Percentiles rank a stretch among this genome's conserved stretches.
phyloP scores from a whole-genome alignment of 2,113 vertebrate species.

The Leptocoma aspasia region DNA sequence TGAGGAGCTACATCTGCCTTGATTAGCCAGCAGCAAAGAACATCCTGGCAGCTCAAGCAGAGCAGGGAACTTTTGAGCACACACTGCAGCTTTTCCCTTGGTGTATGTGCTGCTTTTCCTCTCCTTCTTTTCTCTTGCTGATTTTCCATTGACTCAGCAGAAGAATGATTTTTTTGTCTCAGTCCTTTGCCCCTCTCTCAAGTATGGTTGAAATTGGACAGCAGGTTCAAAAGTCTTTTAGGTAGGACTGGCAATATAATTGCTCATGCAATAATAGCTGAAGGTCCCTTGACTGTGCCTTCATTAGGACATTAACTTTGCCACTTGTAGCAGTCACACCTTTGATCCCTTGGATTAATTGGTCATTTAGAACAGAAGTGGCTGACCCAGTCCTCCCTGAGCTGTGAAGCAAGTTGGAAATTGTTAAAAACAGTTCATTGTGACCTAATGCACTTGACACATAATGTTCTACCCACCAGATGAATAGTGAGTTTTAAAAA shows the following conservation, averaged over 20 bases:
- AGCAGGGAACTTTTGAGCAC: background rate
- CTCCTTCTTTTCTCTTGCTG: background rate
- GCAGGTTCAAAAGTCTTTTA: background rate
- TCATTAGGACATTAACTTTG: background rate
- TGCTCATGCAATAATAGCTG: background rate
- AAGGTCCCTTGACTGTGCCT: background rate
- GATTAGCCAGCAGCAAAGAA: background rate
- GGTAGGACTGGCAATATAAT: background rate
- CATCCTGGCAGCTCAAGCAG: background rate
- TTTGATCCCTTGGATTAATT: background rate
- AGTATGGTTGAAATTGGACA: background rate
- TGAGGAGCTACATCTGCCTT: background rate
- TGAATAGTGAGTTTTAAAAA: background rate
- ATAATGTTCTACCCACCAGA: background rate
- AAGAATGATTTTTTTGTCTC: background rate
- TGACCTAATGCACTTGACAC: background rate
- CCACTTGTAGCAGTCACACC: background rate
- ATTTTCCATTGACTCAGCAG: background rate
- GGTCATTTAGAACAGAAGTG: background rate
- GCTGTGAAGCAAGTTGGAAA: background rate
- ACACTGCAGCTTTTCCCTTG: background rate
- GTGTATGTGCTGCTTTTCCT: background rate
- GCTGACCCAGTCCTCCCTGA: background rate
- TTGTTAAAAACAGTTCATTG: background rate
- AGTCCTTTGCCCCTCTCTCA: background rate